Percentiles rank a stretch among this genome's conserved stretches.
Conservation (phyloP, 2,888 invertebrate genomes). For the Stegophylla sp. region DNA sequence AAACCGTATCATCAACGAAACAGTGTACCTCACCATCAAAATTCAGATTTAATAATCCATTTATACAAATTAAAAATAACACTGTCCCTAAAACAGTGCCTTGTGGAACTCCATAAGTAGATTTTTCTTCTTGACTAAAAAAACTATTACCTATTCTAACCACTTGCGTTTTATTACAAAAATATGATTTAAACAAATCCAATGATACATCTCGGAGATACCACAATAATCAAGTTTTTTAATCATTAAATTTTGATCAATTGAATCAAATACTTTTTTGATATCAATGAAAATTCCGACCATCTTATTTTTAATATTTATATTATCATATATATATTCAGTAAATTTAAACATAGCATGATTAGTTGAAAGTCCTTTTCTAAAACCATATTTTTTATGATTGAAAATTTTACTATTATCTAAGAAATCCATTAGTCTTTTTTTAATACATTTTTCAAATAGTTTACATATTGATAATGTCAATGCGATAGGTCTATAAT, state of each 20-base stretch:
- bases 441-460: too few species aligned
- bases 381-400: neutral
- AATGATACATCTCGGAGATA: neutral
- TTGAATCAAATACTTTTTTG: too few species aligned
- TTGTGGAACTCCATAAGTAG: neutral
- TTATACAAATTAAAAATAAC: neutral
- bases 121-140: too few species aligned
- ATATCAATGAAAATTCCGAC: too few species aligned
- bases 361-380: neutral
- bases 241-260: too few species aligned
- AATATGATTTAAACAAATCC: neutral
- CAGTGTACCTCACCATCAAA: neutral
- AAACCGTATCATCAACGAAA: neutral
- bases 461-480: too few species aligned
- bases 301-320: neutral
- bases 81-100: neutral
- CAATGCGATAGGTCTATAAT: too few species aligned
- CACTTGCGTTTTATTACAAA: neutral
- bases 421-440: too few species aligned
- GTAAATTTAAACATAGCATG: neutral
- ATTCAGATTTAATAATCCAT: neutral
- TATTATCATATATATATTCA: neutral
- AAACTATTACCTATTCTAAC: too few species aligned
- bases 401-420: too few species aligned
- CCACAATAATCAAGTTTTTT: constrained; percentile 3